Base-by-base conservation (phyloP, 2,797 vertebrate genomes). In the Acrocephalus scirpaceus region DNA sequence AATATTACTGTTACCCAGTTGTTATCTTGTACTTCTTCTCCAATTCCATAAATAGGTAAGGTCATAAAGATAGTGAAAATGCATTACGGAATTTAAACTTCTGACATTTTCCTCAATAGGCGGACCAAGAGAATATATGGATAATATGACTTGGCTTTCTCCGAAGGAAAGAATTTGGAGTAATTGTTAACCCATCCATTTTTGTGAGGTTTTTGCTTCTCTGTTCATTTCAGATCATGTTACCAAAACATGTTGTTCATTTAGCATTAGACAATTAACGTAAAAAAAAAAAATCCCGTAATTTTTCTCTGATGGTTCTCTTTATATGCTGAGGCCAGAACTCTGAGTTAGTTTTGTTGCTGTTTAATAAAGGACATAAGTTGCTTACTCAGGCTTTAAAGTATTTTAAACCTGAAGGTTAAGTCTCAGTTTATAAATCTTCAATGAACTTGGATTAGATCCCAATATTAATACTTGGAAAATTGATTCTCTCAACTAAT, bases 91-190 rank as follows among this genome's bases (percentile, higher is more conserved):
- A 56, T 82, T 90, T 79, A 86, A 90, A 53, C 27, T 36, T 19
- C 17, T 72, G 51, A 74, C 45, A 72, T 72, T 88, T 93, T 75
- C 66, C 25, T 69, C 36, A 84, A 72, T 10, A 72, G 36, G 5
- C 0, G 0, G 21, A 22, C n/a, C 38, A 56, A 57, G 32, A 93
- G 10, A 51, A 22, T 48, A 71, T 0, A 0, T 74, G 32, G 19
- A 21, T 72, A 83, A 88, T 9, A 38, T 20, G 25, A 36, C 30
- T 50, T 9, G 5, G 10, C 7, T 84, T 60, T 75, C 17, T 71
- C 48, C 71, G 20, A 23, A 74, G 23, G 34, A 80, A 86, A n/a
- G 4, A 60, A 70, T 86, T 40, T 83, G 16, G 8, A 69, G 3
- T 36, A 66, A 38, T 17, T 34, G 4, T 48, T 84, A 72, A 53